Base-by-base conservation (phyloP, 2,113 vertebrate species). In the Callocephalon fimbriatum region DNA sequence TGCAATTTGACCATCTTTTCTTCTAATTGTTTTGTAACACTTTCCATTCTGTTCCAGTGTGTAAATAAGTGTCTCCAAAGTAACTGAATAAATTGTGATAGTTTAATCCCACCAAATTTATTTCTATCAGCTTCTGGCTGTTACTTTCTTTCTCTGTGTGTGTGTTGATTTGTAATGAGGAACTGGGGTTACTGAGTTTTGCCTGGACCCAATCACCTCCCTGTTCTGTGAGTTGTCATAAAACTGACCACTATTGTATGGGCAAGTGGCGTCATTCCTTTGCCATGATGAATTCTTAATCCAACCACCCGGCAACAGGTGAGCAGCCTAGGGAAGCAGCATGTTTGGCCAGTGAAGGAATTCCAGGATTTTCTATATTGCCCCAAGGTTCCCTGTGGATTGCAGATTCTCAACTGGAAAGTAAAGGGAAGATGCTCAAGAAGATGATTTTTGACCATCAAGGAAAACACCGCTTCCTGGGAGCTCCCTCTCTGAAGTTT, bases 231-330 rank as follows among this genome's bases (percentile, higher is more conserved):
- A 59, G 29, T 2, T 42, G 47, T 66, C 47, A 67, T 32, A 63
- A 81, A 81, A 54, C 26, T 48, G 38, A n/a, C 45, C 44, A 3
- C 25, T 25, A 2, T 8, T 22, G 4, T 17, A 11, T 3, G 22
- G 61, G 42, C n/a, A 31, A 0, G 0, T 2, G 0, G 44, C 20
- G 12, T 35, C 40, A 3, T 56, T 76, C 59, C 47, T 58, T 62
- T 70, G 51, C 56, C 27, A 12, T 1, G 10, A 65, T 1, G 1
- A 29, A 38, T 42, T 67, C 58, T 63, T 56, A 5, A 18, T 51
- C 15, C 1, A 5, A 13, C 10, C 1, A 2, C 42, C 61, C 1
- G 2, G 76, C 72, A 75, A 29, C 2, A 14, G 26, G 42, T 7
- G 35, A 85, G 38, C 65, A 77, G 50, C 40, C 12, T 6, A 29